Percentiles rank a stretch among this genome's conserved stretches.
phyloP scores from a whole-genome alignment of 2,797 vertebrate genomes.

The Ceryle rudis region DNA sequence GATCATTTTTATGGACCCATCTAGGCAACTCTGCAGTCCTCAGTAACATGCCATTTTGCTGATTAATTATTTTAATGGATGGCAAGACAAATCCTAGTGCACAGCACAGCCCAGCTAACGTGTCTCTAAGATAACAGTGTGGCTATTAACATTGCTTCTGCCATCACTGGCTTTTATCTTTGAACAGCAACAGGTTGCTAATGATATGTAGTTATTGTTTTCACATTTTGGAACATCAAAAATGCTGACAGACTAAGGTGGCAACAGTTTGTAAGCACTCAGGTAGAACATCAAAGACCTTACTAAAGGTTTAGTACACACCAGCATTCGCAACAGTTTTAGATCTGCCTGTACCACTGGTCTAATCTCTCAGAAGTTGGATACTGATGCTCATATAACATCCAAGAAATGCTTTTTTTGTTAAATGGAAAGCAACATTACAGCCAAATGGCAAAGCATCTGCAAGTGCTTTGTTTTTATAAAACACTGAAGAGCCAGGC shows the following conservation, averaged over 20 bases:
- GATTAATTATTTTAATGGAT: constrained; percentile 20
- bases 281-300: constrained; percentile 61
- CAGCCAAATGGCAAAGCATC: constrained; percentile 56
- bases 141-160: not conserved
- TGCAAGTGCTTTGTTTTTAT: constrained; percentile 46
- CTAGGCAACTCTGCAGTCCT: not conserved
- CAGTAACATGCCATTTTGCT: not conserved
- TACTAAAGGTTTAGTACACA: constrained; percentile 22
- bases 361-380: constrained; percentile 51
- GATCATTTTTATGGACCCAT: not conserved
- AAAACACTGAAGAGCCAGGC: not conserved
- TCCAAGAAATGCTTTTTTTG: constrained; percentile 35
- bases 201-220: constrained; percentile 40
- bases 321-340: constrained; percentile 33
- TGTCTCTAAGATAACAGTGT: not conserved
- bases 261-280: constrained; percentile 64
- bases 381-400: constrained; percentile 44
- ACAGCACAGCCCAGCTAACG: not conserved
- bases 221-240: constrained; percentile 63
- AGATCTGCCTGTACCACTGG: not conserved
- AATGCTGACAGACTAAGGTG: constrained; percentile 49
- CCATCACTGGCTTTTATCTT: constrained; percentile 24
- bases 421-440: constrained; percentile 40
- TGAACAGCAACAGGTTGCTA: constrained; percentile 46
- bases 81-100: not conserved